These are phyloP conservation scores for Tauraco erythrolophus DNA, from an alignment of 2,113 vertebrate species.

Conservation along the genomic window DNA sequence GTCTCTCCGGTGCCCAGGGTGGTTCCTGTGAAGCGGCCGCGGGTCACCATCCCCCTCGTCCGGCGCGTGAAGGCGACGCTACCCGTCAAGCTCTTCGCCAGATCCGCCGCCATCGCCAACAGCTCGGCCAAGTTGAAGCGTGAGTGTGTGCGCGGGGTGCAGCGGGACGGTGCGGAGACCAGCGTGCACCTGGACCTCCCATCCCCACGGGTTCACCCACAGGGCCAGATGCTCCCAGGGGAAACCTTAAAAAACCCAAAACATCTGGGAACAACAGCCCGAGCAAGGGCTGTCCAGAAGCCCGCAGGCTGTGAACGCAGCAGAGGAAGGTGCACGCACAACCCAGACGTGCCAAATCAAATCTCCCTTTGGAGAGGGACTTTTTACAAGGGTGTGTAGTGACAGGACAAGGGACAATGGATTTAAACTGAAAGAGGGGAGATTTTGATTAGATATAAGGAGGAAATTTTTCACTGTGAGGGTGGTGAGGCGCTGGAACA, in stretches of 20 bases:
- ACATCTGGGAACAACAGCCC: accelerated
- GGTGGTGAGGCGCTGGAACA: too few species aligned
- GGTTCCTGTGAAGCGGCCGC: conserved; percentile 87
- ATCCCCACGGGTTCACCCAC: too few species aligned
- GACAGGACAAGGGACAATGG: too few species aligned
- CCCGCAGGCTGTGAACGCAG: accelerated
- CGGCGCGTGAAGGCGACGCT: conserved; percentile 87
- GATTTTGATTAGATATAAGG: too few species aligned
- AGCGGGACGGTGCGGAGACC: accelerated
- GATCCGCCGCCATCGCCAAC: conserved; percentile 79
- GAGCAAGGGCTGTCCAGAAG: not conserved
- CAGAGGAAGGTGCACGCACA: not conserved
- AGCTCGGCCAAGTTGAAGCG: conserved; percentile 85
- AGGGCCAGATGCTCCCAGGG: not conserved
- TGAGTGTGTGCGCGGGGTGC: conserved; percentile 62
- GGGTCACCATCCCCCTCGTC: conserved; percentile 88
- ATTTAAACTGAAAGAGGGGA: too few species aligned
- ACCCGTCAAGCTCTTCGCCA: conserved; percentile 87
- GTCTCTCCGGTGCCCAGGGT: conserved; percentile 85
- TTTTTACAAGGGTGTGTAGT: too few species aligned
- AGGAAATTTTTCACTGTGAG: too few species aligned
- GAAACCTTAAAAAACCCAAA: not conserved
- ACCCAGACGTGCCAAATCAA: accelerated
- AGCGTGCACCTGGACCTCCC: accelerated
- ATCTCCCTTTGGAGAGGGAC: too few species aligned